phyloP scores from a whole-genome alignment of 2,113 vertebrate species.

The Tupaia tana region DNA sequence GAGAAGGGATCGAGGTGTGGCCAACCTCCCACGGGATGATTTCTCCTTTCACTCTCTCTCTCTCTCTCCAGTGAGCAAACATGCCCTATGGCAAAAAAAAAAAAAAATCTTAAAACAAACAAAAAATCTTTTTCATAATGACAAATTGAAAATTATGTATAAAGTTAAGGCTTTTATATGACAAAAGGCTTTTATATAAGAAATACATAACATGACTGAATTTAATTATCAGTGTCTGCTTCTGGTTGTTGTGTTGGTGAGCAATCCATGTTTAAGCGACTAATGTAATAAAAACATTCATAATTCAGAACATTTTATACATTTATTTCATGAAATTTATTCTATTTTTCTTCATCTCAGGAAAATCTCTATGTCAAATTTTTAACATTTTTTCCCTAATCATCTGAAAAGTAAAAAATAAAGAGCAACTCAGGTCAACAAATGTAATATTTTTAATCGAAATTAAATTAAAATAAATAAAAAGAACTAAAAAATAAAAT shows the following conservation, averaged over 20 bases:
- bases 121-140: neutral
- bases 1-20: too few species aligned
- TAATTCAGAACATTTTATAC: neutral
- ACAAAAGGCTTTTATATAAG: neutral
- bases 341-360: neutral
- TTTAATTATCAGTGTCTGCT: neutral
- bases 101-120: too few species aligned
- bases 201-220: neutral
- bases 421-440: neutral
- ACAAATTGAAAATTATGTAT: neutral
- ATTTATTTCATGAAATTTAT: neutral
- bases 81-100: too few species aligned
- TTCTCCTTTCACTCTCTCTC: too few species aligned
- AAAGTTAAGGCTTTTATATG: neutral
- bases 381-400: constrained; percentile 15
- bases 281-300: neutral
- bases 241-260: neutral
- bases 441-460: neutral
- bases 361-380: neutral
- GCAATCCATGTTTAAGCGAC: neutral
- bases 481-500: neutral
- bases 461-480: neutral
- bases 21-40: too few species aligned
- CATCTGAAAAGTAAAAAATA: neutral
- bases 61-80: too few species aligned